Percentiles rank a stretch among this genome's conserved stretches.
phyloP scores from a whole-genome alignment of 2,888 invertebrate genomes.

The Drosophila hamatofila region DNA sequence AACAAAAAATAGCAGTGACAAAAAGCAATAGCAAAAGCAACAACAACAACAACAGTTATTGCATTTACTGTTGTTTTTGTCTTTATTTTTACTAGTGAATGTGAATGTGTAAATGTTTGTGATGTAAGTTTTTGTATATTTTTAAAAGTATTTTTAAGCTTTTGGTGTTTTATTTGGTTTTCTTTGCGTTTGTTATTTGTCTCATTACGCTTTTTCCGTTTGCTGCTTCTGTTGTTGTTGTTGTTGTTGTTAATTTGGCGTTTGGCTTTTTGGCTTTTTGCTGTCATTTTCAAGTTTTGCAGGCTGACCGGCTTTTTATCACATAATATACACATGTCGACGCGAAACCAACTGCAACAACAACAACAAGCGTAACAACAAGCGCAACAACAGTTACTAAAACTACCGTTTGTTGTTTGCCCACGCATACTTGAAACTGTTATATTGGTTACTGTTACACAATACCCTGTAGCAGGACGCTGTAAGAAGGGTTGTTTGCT shows the following conservation, averaged over 20 bases:
- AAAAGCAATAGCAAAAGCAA: conserved; percentile 29
- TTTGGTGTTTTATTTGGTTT: neutral
- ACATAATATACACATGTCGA: neutral
- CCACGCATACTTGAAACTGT: conserved; percentile 15
- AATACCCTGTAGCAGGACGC: neutral
- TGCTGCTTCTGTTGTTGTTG: conserved; percentile 25
- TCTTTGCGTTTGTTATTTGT: conserved; percentile 1
- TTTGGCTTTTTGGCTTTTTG: conserved; percentile 19
- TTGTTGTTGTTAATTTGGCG: conserved; percentile 22
- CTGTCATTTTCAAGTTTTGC: conserved; percentile 15
- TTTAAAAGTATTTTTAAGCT: conserved; percentile 46
- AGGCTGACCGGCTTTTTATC: conserved; percentile 50
- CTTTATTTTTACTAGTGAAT: conserved; percentile 14
- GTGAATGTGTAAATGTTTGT: conserved; percentile 50
- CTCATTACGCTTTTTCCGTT: conserved; percentile 22
- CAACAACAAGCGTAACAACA: neutral
- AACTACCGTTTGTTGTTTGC: conserved; percentile 20
- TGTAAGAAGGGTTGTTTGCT: neutral
- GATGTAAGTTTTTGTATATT: conserved; percentile 66
- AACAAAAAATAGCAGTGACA: conserved; percentile 35
- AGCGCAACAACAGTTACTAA: conserved; percentile 10
- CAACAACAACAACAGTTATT: conserved; percentile 43
- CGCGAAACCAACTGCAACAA: neutral
- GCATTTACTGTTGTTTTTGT: conserved; percentile 31
- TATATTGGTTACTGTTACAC: conserved; percentile 2